Evolutionary conservation across 2,888 invertebrate species (phyloP).

Genomic region (Eulithis testata): DNA sequence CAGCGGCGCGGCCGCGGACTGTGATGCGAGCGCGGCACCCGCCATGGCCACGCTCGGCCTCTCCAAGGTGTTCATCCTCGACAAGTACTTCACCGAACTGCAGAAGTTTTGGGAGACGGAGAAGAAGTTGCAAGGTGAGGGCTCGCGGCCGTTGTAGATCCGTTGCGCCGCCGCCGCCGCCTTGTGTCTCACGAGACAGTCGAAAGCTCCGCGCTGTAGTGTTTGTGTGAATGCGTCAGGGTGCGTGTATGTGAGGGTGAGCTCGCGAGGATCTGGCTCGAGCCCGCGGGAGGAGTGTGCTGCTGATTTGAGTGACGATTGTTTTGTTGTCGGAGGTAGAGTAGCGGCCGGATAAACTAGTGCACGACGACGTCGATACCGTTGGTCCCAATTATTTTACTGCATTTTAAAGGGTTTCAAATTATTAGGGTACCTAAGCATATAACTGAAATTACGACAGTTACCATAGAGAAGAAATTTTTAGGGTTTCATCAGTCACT

Average conservation of each 20-base stretch:
- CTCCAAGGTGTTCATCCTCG: slow-evolving; percentile 98
- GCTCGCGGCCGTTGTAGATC: slow-evolving; percentile 24
- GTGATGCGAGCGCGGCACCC: slow-evolving; percentile 78
- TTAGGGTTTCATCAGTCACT: too few relatives aligned
- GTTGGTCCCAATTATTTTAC: too few relatives aligned
- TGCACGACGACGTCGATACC: too few relatives aligned
- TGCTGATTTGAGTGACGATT: slow-evolving; percentile 28
- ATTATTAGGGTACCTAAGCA: too few relatives aligned
- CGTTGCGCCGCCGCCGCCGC: slow-evolving; percentile 30
- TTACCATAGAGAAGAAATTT: too few relatives aligned
- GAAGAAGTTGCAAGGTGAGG: slow-evolving; percentile 97
- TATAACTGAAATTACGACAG: too few relatives aligned
- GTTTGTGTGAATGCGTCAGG: slow-evolving; percentile 28
- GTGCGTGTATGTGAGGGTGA: slow-evolving; percentile 37
- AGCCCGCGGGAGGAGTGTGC: slow-evolving; percentile 24
- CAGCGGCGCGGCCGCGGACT: slow-evolving; percentile 58
- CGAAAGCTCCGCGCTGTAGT: slow-evolving; percentile 52
- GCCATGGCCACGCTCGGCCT: slow-evolving; percentile 97
- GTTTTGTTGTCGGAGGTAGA: slow-evolving; percentile 30
- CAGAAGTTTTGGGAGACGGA: slow-evolving; percentile 99
- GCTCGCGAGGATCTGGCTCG: slow-evolving; percentile 10
- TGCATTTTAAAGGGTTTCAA: too few relatives aligned
- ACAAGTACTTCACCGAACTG: slow-evolving; percentile 98
- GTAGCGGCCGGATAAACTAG: too few relatives aligned
- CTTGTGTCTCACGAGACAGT: slow-evolving; percentile 48